A percentile compares a stretch with the other conserved stretches of the same genome.
These are phyloP conservation scores for Petrolisthes manimaculis DNA, from an alignment of 2,888 invertebrate genomes.

Conservation along the genomic window DNA sequence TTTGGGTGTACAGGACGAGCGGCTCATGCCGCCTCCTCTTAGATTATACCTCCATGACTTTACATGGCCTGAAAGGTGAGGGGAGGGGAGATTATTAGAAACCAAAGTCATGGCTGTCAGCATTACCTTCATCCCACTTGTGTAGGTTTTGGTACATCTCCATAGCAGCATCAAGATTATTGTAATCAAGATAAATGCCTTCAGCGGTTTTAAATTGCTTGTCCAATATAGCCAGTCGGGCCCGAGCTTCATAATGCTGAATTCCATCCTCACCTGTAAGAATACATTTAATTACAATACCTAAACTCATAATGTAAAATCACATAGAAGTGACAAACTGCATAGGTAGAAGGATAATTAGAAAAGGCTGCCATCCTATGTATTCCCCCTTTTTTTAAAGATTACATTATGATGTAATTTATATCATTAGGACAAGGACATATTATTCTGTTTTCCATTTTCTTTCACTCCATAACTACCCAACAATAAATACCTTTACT, in stretches of 20 bases:
- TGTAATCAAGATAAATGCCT: conserved; percentile 89
- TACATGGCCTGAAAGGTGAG: neutral
- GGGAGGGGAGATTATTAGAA: neutral
- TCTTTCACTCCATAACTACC: neutral
- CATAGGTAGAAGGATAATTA: no score
- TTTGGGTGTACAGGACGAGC: no score
- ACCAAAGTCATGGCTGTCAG: neutral
- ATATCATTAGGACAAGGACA: no score
- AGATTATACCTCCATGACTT: no score
- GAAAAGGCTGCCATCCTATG: no score
- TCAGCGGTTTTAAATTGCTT: conserved; percentile 92
- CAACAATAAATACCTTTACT: neutral
- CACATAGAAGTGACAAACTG: no score
- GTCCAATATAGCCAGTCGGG: conserved; percentile 86
- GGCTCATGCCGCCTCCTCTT: no score
- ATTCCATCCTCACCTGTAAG: conserved; percentile 72
- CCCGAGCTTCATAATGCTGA: conserved; percentile 83
- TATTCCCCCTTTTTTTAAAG: no score
- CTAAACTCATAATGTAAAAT: no score
- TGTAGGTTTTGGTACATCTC: conserved; percentile 93
- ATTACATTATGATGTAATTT: no score
- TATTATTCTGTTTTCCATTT: no score
- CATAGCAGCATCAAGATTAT: conserved; percentile 85
- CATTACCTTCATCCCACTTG: conserved; percentile 85
- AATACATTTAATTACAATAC: neutral